Conservation (phyloP, 2,113 vertebrate genomes). For the Macrotis lagotis region DNA sequence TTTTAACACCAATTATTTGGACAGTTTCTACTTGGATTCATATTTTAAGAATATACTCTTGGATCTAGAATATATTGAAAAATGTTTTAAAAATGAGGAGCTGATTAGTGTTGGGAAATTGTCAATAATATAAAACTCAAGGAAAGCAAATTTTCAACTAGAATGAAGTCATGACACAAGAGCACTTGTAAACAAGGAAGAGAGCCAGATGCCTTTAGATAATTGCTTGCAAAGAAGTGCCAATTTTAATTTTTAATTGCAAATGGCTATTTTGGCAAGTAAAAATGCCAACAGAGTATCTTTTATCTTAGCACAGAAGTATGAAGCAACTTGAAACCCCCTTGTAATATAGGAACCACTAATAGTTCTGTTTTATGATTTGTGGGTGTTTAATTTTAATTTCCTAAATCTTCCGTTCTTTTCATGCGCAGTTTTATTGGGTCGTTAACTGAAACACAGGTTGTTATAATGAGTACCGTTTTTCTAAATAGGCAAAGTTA, state of each 20-base stretch:
- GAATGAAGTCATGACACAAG: conserved; percentile 80
- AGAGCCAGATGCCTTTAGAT: conserved; percentile 84
- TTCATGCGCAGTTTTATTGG: conserved; percentile 52
- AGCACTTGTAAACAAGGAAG: conserved; percentile 82
- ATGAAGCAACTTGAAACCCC: conserved; percentile 73
- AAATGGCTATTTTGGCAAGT: conserved; percentile 87
- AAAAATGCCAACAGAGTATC: conserved; percentile 77
- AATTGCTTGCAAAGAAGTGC: conserved; percentile 82
- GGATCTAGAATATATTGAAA: conserved; percentile 35
- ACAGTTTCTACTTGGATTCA: not conserved
- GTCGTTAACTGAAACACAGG: conserved; percentile 42
- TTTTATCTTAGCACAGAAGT: conserved; percentile 72
- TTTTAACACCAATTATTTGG: not conserved
- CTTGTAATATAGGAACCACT: conserved; percentile 51
- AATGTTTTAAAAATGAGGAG: conserved; percentile 25
- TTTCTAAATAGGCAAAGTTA: conserved; percentile 59
- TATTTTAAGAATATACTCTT: not conserved
- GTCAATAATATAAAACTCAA: conserved; percentile 69
- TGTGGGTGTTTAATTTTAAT: conserved; percentile 43
- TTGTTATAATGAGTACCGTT: conserved; percentile 9
- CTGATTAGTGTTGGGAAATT: conserved; percentile 47
- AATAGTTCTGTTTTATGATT: conserved; percentile 57
- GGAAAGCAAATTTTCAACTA: conserved; percentile 75
- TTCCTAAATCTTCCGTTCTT: conserved; percentile 49
- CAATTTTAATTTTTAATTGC: conserved; percentile 87